Base-by-base conservation (phyloP, 1,140 invertebrate genomes). In the Drosophila pallidifrons region DNA sequence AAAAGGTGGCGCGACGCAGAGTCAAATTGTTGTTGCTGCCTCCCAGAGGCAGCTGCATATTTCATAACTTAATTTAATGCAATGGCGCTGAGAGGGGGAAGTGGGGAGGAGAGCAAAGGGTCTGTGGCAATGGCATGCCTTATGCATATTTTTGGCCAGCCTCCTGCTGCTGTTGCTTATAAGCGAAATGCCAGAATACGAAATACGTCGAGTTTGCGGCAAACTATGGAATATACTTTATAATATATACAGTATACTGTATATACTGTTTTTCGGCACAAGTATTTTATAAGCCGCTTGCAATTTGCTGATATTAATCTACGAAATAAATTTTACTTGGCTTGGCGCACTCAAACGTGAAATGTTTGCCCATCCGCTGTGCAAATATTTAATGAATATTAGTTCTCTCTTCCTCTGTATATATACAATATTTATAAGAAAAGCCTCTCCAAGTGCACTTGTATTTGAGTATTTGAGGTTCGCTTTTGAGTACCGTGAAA, bases 311-410 rank as follows among this genome's bases (percentile, higher is more conserved):
- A 71, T 76, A 81, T 85, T 83, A 85, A 89, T 74, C 70, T 85
- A 51, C 32, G 47, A 89, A 89, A 88, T 83, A 78, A 89, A 89
- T 88, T 81, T 73, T 25, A 25, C 20, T 25, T 25, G 20, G 3
- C 68, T 79, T 3, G 75, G 79, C 58, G 85, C 83, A 81, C 74
- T 88, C 85, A 74, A 89, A 89, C 75, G 81, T 83, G 25, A 83
- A 88, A 88, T 81, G 67, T 77, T 69, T 46, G 49, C 43, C 41
- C 61, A 59, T 43, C 79, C 68, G 64, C 55, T 79, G 35, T 59
- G 57, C 74, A 88, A 88, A 83, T 89, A 89, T 89, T 89, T 83
- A 78, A 85, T 88, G 77, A 83, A 81, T 89, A 89, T 88, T 87
- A 79, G 76, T 88, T 87, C 7, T 7, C 35, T 76, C 79, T 5